phyloP scores from a whole-genome alignment of 1,140 invertebrate species.

The Leptinotarsa defecta region DNA sequence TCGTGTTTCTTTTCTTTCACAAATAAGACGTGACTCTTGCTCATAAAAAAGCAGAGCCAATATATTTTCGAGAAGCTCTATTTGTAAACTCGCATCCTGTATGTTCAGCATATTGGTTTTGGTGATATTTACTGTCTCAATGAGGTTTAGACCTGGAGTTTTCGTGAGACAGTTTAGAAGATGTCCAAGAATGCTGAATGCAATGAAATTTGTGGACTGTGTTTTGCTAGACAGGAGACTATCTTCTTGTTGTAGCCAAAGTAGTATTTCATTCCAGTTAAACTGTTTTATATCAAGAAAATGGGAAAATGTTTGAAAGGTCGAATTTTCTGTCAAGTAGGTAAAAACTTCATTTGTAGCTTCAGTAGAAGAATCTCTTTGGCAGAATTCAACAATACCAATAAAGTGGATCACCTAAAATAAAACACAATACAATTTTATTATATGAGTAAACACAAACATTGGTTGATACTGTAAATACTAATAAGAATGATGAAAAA shows the following conservation, averaged over 20 bases:
- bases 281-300: constrained; percentile 34
- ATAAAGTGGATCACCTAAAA: constrained; percentile 25
- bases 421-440: no score
- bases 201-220: constrained; percentile 38
- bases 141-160: constrained; percentile 36
- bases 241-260: constrained; percentile 29
- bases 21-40: constrained; percentile 37
- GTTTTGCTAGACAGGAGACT: constrained; percentile 3
- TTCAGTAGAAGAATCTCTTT: constrained; percentile 23
- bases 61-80: constrained; percentile 51
- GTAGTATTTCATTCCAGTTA: constrained; percentile 18
- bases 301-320: constrained; percentile 37
- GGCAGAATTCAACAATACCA: constrained; percentile 38
- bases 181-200: constrained; percentile 43
- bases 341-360: constrained; percentile 34
- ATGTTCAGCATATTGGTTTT: constrained; percentile 39
- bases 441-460: no score
- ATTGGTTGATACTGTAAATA: no score
- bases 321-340: constrained; percentile 29
- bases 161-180: constrained; percentile 38
- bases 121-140: constrained; percentile 35
- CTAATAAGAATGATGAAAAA: no score
- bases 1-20: constrained; percentile 46
- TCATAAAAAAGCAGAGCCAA: constrained; percentile 46
- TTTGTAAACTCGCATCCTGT: constrained; percentile 39